Evolutionary conservation across 2,797 vertebrate genomes (phyloP).

Genomic region (Channallabes apus): DNA sequence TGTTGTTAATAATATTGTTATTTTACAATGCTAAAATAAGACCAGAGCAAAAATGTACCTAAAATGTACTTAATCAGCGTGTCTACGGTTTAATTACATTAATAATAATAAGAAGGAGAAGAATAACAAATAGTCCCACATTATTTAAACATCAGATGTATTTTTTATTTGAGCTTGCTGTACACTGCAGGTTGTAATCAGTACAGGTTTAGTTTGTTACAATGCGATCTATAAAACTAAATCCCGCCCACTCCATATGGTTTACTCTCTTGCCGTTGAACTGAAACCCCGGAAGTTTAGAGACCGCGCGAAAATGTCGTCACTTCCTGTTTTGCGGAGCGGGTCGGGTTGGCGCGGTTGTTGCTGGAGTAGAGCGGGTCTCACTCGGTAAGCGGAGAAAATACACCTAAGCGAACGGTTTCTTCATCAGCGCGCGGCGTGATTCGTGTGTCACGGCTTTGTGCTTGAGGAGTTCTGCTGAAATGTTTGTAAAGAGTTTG

Average conservation of each 20-base stretch:
- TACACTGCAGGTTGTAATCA: not conserved
- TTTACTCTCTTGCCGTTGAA: not conserved
- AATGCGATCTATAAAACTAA: not conserved
- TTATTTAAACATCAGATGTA: not conserved
- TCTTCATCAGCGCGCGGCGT: not conserved
- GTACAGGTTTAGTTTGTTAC: not conserved
- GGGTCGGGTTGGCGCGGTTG: slow-evolving; percentile 71
- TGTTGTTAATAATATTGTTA: too few species aligned
- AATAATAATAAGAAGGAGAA: too few species aligned
- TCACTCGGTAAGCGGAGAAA: not conserved
- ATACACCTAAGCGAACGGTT: not conserved
- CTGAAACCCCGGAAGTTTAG: slow-evolving; percentile 29
- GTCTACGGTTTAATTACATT: too few species aligned
- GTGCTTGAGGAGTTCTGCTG: not conserved
- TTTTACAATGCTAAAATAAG: too few species aligned
- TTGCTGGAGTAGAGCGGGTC: slow-evolving; percentile 23
- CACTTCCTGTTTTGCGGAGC: slow-evolving; percentile 71
- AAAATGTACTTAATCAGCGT: too few species aligned
- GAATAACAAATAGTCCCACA: not conserved
- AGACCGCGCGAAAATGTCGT: slow-evolving; percentile 80
- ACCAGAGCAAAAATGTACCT: too few species aligned
- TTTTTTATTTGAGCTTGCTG: not conserved
- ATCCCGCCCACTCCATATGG: too few species aligned
- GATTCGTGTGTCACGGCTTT: not conserved
- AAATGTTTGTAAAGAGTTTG: not conserved